phyloP scores from a whole-genome alignment of 1,140 invertebrate species.

The Phocides pigmalion region DNA sequence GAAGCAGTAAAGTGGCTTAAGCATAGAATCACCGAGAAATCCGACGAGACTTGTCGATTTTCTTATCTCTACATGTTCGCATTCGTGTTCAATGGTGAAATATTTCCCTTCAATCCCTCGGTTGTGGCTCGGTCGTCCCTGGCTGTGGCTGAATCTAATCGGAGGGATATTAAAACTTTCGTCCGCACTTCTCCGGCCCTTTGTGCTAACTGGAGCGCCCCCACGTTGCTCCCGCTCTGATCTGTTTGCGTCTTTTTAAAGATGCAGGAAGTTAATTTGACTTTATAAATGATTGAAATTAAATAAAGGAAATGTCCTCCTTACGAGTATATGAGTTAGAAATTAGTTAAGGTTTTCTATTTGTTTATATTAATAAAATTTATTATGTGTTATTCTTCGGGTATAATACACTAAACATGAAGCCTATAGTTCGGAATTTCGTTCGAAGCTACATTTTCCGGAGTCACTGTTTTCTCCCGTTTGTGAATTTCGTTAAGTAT shows the following conservation, averaged over 20 bases:
- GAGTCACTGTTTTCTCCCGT: too few species aligned
- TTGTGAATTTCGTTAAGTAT: too few species aligned
- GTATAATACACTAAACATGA: too few species aligned
- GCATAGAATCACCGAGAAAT: constrained; percentile 36
- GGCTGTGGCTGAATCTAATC: constrained; percentile 75
- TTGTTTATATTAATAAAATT: too few species aligned
- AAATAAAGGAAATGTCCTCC: constrained; percentile 9
- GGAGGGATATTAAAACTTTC: constrained; percentile 81
- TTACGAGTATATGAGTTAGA: background rate
- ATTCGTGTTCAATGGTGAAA: constrained; percentile 69
- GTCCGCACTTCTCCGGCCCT: constrained; percentile 62
- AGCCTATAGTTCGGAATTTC: too few species aligned
- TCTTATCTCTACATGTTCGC: constrained; percentile 64
- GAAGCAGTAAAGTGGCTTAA: constrained; percentile 6
- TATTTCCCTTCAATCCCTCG: constrained; percentile 64
- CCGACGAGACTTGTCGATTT: constrained; percentile 54
- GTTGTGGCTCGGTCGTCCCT: constrained; percentile 56
- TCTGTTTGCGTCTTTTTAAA: constrained; percentile 53
- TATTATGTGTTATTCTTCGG: too few species aligned
- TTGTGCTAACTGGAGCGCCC: constrained; percentile 62
- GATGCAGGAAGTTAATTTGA: constrained; percentile 53
- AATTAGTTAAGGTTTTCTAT: too few species aligned
- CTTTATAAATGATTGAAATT: constrained; percentile 40
- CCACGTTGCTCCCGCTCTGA: constrained; percentile 39
- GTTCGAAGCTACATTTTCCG: too few species aligned